These are phyloP conservation scores for Caenorhabditis becei DNA, from an alignment of 2,888 invertebrate genomes.

Conservation along the genomic window DNA sequence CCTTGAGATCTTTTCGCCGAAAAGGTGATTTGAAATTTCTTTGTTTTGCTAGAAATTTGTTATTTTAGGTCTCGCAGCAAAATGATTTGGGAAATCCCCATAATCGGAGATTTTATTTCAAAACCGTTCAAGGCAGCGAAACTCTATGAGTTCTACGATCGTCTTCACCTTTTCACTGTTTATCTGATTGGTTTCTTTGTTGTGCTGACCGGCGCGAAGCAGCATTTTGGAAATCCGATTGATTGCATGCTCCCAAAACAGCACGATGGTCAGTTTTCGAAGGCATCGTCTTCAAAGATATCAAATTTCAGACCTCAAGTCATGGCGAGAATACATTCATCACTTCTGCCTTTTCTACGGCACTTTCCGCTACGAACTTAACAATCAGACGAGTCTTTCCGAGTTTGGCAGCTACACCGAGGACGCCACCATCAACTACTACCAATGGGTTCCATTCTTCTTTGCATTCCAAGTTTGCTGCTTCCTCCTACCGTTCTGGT, in stretches of 20 bases:
- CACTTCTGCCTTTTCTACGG: slow-evolving; percentile 63
- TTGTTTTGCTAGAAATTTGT: too few relatives aligned
- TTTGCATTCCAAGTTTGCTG: slow-evolving; percentile 61
- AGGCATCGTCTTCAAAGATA: not conserved
- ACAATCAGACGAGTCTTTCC: slow-evolving; percentile 11
- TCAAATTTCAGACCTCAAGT: slow-evolving; percentile 36
- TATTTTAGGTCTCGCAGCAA: slow-evolving; percentile 8
- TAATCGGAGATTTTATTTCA: slow-evolving; percentile 51
- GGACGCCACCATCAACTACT: slow-evolving; percentile 44
- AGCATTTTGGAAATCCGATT: slow-evolving; percentile 67
- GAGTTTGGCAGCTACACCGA: slow-evolving; percentile 36
- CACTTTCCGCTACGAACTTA: slow-evolving; percentile 47
- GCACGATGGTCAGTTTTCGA: slow-evolving; percentile 41
- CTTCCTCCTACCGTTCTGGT: slow-evolving; percentile 59
- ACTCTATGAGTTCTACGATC: slow-evolving; percentile 59
- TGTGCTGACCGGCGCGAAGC: slow-evolving; percentile 57
- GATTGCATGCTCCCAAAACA: slow-evolving; percentile 60
- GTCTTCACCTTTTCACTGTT: slow-evolving; percentile 54
- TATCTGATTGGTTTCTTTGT: slow-evolving; percentile 55
- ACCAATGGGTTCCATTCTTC: slow-evolving; percentile 67
- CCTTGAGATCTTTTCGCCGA: not conserved
- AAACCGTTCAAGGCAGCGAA: slow-evolving; percentile 49
- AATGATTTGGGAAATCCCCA: slow-evolving; percentile 60
- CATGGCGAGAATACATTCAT: slow-evolving; percentile 61
- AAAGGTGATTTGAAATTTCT: slow-evolving; percentile 9